phyloP scores from a whole-genome alignment of 1,140 invertebrate species.

The Heliconius himera region DNA sequence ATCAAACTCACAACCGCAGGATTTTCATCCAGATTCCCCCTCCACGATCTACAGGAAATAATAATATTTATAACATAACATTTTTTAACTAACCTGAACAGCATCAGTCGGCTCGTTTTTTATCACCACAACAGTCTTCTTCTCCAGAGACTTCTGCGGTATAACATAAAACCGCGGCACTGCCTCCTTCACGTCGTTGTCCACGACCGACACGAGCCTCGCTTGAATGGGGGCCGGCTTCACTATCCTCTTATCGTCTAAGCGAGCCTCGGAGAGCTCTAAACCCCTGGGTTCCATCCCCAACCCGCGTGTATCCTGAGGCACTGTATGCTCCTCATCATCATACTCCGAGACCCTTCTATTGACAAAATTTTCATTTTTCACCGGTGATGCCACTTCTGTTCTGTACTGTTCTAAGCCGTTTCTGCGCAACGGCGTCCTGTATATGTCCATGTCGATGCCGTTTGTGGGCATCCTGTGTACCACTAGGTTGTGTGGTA shows the following conservation, averaged over 20 bases:
- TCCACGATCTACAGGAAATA: no score
- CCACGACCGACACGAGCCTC: constrained; percentile 62
- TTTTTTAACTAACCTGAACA: constrained; percentile 66
- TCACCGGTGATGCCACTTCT: constrained; percentile 56
- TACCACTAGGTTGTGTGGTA: constrained; percentile 68
- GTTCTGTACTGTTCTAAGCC: constrained; percentile 62
- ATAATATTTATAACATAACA: no score
- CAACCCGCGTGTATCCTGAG: constrained; percentile 53
- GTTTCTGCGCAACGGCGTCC: constrained; percentile 58
- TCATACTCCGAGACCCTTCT: constrained; percentile 71
- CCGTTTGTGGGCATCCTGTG: constrained; percentile 59
- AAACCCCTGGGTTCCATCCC: constrained; percentile 49
- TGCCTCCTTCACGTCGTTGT: constrained; percentile 61
- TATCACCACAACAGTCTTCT: constrained; percentile 75
- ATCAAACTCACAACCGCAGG: no score
- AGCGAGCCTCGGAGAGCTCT: constrained; percentile 66
- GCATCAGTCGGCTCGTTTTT: constrained; percentile 78
- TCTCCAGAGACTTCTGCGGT: constrained; percentile 70
- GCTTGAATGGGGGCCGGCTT: constrained; percentile 73
- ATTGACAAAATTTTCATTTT: constrained; percentile 69
- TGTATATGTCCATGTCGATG: constrained; percentile 60
- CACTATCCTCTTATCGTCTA: constrained; percentile 70
- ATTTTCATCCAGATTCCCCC: no score
- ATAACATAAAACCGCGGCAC: constrained; percentile 73
- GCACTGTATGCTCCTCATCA: constrained; percentile 59